Percentiles rank a stretch among this genome's conserved stretches.
Evolutionary conservation across 2,888 invertebrate species (phyloP).

Genomic region (Ophion ellenae): DNA sequence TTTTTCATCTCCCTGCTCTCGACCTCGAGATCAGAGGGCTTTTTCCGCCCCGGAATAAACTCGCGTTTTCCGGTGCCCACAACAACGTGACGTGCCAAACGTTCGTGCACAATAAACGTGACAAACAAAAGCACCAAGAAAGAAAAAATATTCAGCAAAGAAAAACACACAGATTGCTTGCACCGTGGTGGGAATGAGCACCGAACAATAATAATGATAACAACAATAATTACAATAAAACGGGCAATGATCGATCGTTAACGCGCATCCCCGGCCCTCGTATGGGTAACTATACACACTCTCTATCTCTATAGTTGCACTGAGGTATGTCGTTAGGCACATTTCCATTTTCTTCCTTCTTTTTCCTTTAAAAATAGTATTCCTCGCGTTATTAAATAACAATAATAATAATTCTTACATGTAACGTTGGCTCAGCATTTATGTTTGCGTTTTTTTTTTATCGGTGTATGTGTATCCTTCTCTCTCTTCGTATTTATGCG

Average conservation of each 20-base stretch:
- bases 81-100: constrained; percentile 16
- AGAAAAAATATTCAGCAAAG: constrained; percentile 24
- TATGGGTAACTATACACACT: constrained; percentile 76
- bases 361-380: constrained; percentile 57
- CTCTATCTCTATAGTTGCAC: constrained; percentile 63
- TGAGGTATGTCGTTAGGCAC: constrained; percentile 82
- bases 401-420: constrained; percentile 65
- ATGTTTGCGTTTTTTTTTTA: background rate
- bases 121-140: background rate
- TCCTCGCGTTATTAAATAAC: constrained; percentile 55
- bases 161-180: constrained; percentile 7
- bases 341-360: constrained; percentile 19
- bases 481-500: constrained; percentile 54
- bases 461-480: constrained; percentile 21
- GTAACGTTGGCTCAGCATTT: constrained; percentile 63
- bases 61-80: constrained; percentile 5
- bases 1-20: constrained; percentile 27
- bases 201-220: background rate
- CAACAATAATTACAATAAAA: background rate
- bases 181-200: background rate
- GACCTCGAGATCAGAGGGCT: background rate
- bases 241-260: constrained; percentile 63
- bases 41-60: constrained; percentile 28
- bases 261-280: constrained; percentile 66
- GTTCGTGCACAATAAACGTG: too few relatives aligned